Evolutionary conservation across 1,140 invertebrate genomes (phyloP).

Genomic region (Wiebesia pumilae): DNA sequence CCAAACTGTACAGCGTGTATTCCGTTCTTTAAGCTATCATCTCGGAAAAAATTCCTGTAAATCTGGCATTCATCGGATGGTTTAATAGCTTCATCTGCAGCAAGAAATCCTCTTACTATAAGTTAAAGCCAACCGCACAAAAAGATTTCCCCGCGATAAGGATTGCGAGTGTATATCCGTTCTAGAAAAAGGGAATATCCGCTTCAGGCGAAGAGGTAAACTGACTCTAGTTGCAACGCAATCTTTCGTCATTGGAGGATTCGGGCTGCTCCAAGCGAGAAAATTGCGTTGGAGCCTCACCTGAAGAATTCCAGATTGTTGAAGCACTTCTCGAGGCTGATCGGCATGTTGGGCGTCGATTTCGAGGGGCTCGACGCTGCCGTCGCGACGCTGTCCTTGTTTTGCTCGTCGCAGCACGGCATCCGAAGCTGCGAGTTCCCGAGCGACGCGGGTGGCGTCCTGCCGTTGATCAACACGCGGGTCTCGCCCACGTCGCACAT

Average conservation of each 20-base stretch:
- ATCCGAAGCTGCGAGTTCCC: background rate
- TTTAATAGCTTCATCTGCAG: too few species aligned
- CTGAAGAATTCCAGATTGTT: conserved; percentile 67
- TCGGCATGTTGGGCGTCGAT: conserved; percentile 64
- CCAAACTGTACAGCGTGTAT: too few species aligned
- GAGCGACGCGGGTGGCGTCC: background rate
- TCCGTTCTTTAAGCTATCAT: too few species aligned
- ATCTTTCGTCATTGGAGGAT: background rate
- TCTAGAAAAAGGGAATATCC: too few species aligned
- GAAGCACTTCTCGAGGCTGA: conserved; percentile 66
- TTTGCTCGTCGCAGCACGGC: conserved; percentile 16
- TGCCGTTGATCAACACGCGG: conserved; percentile 24
- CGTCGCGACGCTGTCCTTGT: background rate
- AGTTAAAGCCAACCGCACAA: too few species aligned
- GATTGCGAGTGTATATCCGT: too few species aligned
- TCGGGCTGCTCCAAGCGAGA: background rate
- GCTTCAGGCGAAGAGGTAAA: too few species aligned
- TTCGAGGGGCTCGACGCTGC: conserved; percentile 51
- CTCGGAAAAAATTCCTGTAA: too few species aligned
- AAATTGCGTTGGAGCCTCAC: conserved; percentile 36
- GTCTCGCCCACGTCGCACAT: conserved; percentile 50
- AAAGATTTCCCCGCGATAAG: too few species aligned
- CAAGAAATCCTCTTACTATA: too few species aligned
- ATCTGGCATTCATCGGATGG: too few species aligned
- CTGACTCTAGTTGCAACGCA: background rate